Evolutionary conservation across 2,888 invertebrate genomes (phyloP), one percentile per base, ranked within the genome.

Genomic region (Micoletzkya japonica): DNA sequence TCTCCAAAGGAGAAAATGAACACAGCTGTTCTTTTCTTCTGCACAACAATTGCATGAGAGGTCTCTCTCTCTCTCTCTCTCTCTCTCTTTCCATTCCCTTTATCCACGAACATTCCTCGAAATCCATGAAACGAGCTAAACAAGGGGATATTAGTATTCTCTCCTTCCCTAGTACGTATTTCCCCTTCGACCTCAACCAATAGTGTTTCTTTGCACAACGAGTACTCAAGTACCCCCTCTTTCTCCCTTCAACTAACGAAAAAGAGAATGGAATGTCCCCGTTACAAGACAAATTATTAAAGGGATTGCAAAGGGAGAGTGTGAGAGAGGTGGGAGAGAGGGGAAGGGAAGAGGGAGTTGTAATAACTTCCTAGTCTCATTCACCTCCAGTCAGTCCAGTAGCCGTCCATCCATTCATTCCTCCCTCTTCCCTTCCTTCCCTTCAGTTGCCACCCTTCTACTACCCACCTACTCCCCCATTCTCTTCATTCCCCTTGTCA

Each of bases 11-110:
- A 28, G 54, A 54, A 30, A 54, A 30, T 20, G 24, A 52, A 30
- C 20, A 61, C 61, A 52, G 28, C 34, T 32, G 32, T 49, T 44
- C n/a, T n/a, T n/a, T n/a, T n/a, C 61, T 61, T 44, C 61, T 61
- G 61, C 61, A 61, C 56, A 26, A 56, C 26, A 56, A 56, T 20
- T 44, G 44, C 44, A 14, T 44, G 44, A 14, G 44, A 44, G 10
- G 10, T 14, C 44, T 44, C 20, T 44, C 44, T 14, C 20, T 20
- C 44, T 44, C 44, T 44, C 44, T 44, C 44, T 20, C 44, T 44
- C 44, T 44, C 44, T 20, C 44, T 44, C 44, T 44, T 20, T 44
- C 44, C 20, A 10, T 14, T 44, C 44, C 20, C 44, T 20, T 20
- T 14, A 44, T 20, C 44, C 44, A 10, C 44, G 10, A 10, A 20